A percentile compares a stretch with the other conserved stretches of the same genome.
phyloP scores from a whole-genome alignment of 2,113 vertebrate species.

The Antennarius striatus region DNA sequence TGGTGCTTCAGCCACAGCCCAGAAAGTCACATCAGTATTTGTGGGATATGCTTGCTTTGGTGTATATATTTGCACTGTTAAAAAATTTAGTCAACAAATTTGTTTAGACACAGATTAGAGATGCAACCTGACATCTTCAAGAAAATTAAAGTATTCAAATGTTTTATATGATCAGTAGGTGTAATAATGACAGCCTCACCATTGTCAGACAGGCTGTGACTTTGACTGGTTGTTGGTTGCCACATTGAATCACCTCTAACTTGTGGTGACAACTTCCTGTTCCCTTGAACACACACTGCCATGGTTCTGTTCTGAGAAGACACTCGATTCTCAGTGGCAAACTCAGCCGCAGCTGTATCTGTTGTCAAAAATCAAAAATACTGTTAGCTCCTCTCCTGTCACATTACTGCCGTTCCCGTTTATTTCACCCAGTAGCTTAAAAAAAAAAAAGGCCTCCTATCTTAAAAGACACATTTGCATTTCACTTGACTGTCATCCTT shows the following conservation, averaged over 20 bases:
- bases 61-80: slow-evolving; percentile 74
- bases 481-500: slow-evolving; percentile 17
- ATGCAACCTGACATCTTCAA: neutral
- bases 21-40: slow-evolving; percentile 73
- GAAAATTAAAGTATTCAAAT: neutral
- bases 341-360: slow-evolving; percentile 20
- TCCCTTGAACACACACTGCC: slow-evolving; percentile 13
- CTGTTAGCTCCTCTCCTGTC: slow-evolving; percentile 7
- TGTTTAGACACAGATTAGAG: neutral
- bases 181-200: slow-evolving; percentile 19
- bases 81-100: no score
- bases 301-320: slow-evolving; percentile 33
- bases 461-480: neutral
- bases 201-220: neutral
- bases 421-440: slow-evolving; percentile 1
- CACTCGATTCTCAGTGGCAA: slow-evolving; percentile 27
- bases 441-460: neutral
- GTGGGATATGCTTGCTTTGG: slow-evolving; percentile 75
- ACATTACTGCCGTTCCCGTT: slow-evolving; percentile 36
- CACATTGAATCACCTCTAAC: slow-evolving; percentile 13
- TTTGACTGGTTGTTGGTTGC: slow-evolving; percentile 20
- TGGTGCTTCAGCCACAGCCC: slow-evolving; percentile 60
- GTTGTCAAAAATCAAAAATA: slow-evolving; percentile 34
- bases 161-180: neutral
- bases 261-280: slow-evolving; percentile 33